A percentile compares a stretch with the other conserved stretches of the same genome.
phyloP scores from a whole-genome alignment of 1,140 invertebrate species.

The Brachionus calyciflorus region DNA sequence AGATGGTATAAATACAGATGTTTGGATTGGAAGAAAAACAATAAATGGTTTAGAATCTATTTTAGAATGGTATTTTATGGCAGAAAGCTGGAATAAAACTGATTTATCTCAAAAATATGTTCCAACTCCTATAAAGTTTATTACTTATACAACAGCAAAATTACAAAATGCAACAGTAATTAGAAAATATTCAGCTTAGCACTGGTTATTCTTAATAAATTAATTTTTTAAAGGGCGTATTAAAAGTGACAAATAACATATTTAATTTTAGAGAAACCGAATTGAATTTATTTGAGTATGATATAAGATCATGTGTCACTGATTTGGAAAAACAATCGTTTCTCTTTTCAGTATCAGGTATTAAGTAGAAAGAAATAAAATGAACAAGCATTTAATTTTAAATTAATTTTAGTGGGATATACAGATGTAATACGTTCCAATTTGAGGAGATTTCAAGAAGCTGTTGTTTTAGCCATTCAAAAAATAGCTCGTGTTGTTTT shows the following conservation, averaged over 20 bases:
- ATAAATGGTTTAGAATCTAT: not conserved
- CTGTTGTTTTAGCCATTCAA: not conserved
- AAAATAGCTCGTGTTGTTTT: not conserved
- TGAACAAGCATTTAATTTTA: not conserved
- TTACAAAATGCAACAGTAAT: not conserved
- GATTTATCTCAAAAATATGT: not conserved
- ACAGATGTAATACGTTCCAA: not conserved
- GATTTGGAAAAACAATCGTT: not conserved
- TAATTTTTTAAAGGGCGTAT: not conserved
- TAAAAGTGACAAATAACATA: not conserved
- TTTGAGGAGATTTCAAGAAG: not conserved
- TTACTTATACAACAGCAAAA: not conserved
- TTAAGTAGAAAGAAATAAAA: not conserved
- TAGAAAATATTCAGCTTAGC: not conserved
- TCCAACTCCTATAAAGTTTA: conserved; percentile 15
- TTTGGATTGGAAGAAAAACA: conserved; percentile 40
- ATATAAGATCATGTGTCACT: not conserved
- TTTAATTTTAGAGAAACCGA: conserved; percentile 6
- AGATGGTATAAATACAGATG: conserved; percentile 21
- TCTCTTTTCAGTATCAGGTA: conserved; percentile 4
- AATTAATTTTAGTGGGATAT: not conserved
- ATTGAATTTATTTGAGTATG: conserved; percentile 38
- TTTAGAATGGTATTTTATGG: conserved; percentile 28
- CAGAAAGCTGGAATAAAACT: conserved; percentile 21
- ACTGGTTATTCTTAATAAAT: too few species aligned